phyloP scores from a whole-genome alignment of 1,140 invertebrate species.

The Mamestra configurata region DNA sequence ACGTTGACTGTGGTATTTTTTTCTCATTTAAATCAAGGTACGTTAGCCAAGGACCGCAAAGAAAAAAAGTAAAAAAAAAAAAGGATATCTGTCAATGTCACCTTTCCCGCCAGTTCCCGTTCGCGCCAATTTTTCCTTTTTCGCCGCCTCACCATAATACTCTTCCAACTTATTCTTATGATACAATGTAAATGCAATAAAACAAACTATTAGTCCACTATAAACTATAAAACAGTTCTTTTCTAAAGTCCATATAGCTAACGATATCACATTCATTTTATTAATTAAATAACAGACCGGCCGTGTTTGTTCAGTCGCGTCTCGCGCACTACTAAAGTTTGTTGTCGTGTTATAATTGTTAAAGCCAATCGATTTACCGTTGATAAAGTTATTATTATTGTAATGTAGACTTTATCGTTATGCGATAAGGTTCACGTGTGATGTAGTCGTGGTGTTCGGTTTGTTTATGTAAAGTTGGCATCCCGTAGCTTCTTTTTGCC shows the following conservation, averaged over 20 bases:
- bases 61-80: slow-evolving; percentile 5
- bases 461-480: slow-evolving; percentile 29
- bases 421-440: slow-evolving; percentile 20
- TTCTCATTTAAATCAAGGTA: too few species aligned
- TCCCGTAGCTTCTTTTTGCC: slow-evolving; percentile 39
- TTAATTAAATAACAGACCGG: background rate
- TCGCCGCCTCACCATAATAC: slow-evolving; percentile 52
- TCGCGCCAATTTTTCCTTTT: slow-evolving; percentile 73
- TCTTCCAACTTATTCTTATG: slow-evolving; percentile 80
- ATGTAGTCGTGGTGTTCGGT: background rate
- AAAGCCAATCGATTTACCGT: slow-evolving; percentile 23
- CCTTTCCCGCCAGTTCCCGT: slow-evolving; percentile 69
- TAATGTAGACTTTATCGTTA: slow-evolving; percentile 33
- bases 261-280: slow-evolving; percentile 79
- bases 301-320: background rate
- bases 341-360: slow-evolving; percentile 42
- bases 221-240: slow-evolving; percentile 82
- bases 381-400: background rate
- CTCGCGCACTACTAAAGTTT: slow-evolving; percentile 41
- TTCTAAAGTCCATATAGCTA: slow-evolving; percentile 78
- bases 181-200: slow-evolving; percentile 77
- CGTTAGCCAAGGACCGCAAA: background rate
- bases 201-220: slow-evolving; percentile 74
- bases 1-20: too few species aligned
- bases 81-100: slow-evolving; percentile 56